These are phyloP conservation scores for Spodoptera picta DNA, from an alignment of 2,888 invertebrate genomes.

Conservation along the genomic window DNA sequence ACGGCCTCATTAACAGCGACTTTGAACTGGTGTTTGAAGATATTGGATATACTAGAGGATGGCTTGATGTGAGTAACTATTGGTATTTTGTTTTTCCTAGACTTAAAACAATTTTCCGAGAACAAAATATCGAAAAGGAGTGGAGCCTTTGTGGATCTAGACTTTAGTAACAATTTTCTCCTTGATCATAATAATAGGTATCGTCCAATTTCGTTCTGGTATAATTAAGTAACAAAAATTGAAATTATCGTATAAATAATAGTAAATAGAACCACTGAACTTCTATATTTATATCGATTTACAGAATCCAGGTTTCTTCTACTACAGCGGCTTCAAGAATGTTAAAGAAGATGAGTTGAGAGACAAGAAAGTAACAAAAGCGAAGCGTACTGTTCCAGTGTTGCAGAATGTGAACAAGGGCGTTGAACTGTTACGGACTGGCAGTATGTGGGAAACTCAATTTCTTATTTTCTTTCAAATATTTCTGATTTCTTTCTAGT, in stretches of 20 bases:
- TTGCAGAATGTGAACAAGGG: slow-evolving; percentile 70
- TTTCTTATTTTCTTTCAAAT: background rate
- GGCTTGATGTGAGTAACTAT: slow-evolving; percentile 73
- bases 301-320: slow-evolving; percentile 79
- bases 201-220: too few relatives aligned
- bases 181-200: too few relatives aligned
- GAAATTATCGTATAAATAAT: too few relatives aligned
- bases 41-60: slow-evolving; percentile 82
- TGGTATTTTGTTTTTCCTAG: too few relatives aligned
- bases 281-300: slow-evolving; percentile 4
- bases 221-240: too few relatives aligned
- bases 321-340: slow-evolving; percentile 78
- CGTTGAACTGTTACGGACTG: slow-evolving; percentile 72
- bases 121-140: too few relatives aligned
- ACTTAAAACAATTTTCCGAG: too few relatives aligned
- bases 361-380: slow-evolving; percentile 72
- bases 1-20: slow-evolving; percentile 84
- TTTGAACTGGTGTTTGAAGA: slow-evolving; percentile 87
- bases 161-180: too few relatives aligned
- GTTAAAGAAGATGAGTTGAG: slow-evolving; percentile 78
- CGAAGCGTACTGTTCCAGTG: slow-evolving; percentile 65
- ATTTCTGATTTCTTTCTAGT: too few relatives aligned
- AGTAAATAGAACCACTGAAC: too few relatives aligned
- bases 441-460: slow-evolving; percentile 61
- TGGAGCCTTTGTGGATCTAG: too few relatives aligned